A percentile compares a stretch with the other conserved stretches of the same genome.
Evolutionary conservation across 2,888 invertebrate species (phyloP).

Genomic region (Oscheius sp.): DNA sequence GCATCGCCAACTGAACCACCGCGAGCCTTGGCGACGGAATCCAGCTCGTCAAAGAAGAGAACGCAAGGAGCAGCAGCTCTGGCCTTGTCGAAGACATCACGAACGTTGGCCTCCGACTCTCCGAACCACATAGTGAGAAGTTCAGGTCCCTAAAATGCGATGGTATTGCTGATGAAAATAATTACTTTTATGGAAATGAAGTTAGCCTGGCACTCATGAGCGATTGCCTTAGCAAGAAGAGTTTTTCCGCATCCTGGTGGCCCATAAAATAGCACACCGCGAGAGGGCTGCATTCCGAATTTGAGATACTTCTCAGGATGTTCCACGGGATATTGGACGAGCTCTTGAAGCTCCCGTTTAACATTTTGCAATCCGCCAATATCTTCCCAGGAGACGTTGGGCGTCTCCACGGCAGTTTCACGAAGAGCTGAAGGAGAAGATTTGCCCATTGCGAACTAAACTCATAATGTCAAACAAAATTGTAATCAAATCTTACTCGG

Average conservation of each 20-base stretch:
- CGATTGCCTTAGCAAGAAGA: conserved; percentile 84
- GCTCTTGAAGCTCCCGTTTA: conserved; percentile 88
- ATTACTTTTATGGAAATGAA: conserved; percentile 92
- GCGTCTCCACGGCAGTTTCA: conserved; percentile 98
- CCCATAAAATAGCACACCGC: conserved; percentile 90
- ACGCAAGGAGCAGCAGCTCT: conserved; percentile 98
- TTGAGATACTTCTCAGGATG: conserved; percentile 99
- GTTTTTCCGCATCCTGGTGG: conserved; percentile 96
- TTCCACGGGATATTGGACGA: conserved; percentile 98
- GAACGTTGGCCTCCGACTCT: conserved; percentile 98
- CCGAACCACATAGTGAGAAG: conserved; percentile 99
- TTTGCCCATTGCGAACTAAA: conserved; percentile 97
- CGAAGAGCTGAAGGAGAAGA: conserved; percentile 97
- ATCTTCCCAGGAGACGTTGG: conserved; percentile 95
- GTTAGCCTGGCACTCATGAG: conserved; percentile 99
- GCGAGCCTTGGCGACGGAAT: conserved; percentile 98
- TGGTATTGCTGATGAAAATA: conserved; percentile 78
- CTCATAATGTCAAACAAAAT: not conserved
- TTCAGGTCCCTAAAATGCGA: conserved; percentile 78
- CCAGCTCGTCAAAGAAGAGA: conserved; percentile 98
- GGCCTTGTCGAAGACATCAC: conserved; percentile 99
- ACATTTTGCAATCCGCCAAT: conserved; percentile 81
- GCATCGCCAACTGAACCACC: conserved; percentile 80
- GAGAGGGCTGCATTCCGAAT: conserved; percentile 99
- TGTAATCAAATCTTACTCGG: conserved; percentile 37